Evolutionary conservation across 2,113 vertebrate species (phyloP), one percentile per base, ranked within the genome.

Genomic region (Pandion haliaetus): DNA sequence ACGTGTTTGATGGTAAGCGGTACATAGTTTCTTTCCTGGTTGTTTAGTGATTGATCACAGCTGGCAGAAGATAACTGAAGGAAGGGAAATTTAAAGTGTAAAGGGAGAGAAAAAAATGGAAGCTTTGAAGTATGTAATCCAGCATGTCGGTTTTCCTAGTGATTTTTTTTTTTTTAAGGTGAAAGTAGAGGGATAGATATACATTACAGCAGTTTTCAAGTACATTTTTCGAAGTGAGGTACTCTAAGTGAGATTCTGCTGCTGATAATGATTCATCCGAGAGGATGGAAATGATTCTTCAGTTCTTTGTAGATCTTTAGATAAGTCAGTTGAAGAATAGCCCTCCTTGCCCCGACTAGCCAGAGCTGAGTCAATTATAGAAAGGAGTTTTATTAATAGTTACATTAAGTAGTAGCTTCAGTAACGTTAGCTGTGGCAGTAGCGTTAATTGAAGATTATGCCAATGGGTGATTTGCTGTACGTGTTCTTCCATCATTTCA

Each of bases 351-450:
- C 71, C 44, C 32, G 55, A 72, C 40, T 74, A 93, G 34, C 31
- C 7, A 0, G 38, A 85, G 42, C 45, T 28, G 81, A 97, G 57
- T 88, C 66, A 95, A 3, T 93, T 88, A 71, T 6, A 72, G 36
- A 80, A 88, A 78, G 25, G 91, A 89, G 69, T 88, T 94, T 69
- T 94, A 82, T 88, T 88, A 92, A 81, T 69, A 84, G 77, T 78
- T 91, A 91, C 94, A 90, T 90, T 76, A 82, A 94, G 47, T 62
- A 83, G 62, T 58, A 72, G 17, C 73, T 91, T n/a, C 65, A 44
- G 52, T 89, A 52, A 54, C 0, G 0, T 69, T 57, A 59, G 55
- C 61, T 5, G 7, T 1, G 1, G 65, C 15, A 9, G 49, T 76
- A 50, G 18, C 11, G 45, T 82, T 95, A 67, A 57, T 42, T 93